A percentile compares a stretch with the other conserved stretches of the same genome.
Conservation (phyloP, 2,888 invertebrate genomes). For the Synergus umbraculus region DNA sequence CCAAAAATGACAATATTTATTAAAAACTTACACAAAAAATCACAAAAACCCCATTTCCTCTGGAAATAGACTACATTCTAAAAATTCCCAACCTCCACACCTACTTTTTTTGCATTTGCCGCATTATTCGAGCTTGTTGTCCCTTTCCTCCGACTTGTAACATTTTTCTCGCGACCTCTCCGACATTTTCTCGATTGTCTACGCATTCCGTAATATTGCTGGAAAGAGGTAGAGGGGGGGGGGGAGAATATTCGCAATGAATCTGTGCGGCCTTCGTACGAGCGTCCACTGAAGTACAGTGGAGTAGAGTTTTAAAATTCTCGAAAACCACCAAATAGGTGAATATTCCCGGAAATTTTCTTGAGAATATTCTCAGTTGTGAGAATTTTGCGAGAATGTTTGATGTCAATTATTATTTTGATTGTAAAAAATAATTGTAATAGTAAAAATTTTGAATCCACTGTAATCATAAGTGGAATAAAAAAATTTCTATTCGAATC, state of each 20-base stretch:
- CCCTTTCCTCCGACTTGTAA: slow-evolving; percentile 7
- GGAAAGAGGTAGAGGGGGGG: not conserved
- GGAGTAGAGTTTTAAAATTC: not conserved
- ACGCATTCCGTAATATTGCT: slow-evolving; percentile 24
- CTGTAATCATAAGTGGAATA: no score
- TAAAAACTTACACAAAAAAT: slow-evolving; percentile 3
- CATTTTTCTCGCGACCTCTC: slow-evolving; percentile 16
- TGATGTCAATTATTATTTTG: no score
- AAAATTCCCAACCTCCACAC: slow-evolving; percentile 28
- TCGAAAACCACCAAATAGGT: no score
- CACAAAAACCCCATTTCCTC: not conserved
- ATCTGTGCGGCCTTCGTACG: slow-evolving; percentile 44
- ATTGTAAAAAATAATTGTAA: no score
- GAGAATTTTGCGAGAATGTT: no score
- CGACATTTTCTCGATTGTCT: slow-evolving; percentile 30
- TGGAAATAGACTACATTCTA: slow-evolving; percentile 6
- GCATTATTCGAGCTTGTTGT: slow-evolving; percentile 14
- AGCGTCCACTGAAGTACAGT: slow-evolving; percentile 29
- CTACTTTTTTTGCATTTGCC: slow-evolving; percentile 15
- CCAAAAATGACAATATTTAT: no score
- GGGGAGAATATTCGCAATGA: slow-evolving; percentile 11
- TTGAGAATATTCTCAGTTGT: no score
- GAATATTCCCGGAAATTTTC: no score
- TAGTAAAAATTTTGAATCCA: no score
- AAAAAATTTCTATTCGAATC: no score